Evolutionary conservation across 2,797 vertebrate genomes (phyloP).

Genomic region (Tapirus indicus): DNA sequence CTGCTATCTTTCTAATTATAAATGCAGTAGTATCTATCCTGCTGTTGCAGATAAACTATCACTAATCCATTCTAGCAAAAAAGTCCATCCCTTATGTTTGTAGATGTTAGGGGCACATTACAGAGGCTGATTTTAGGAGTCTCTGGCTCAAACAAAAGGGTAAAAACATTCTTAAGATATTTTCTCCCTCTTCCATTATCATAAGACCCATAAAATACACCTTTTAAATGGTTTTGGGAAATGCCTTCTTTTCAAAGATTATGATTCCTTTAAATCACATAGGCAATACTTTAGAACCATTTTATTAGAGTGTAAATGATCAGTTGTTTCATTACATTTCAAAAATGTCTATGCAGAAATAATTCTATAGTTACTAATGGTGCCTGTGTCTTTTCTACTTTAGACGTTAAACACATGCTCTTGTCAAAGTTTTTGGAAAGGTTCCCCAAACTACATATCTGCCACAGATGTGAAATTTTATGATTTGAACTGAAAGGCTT

Average conservation of each 20-base stretch:
- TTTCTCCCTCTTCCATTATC: slow-evolving; percentile 11
- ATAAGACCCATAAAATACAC: background rate
- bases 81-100: background rate
- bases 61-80: background rate
- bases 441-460: background rate
- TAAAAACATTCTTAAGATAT: background rate
- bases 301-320: background rate
- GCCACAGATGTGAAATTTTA: background rate
- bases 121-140: background rate
- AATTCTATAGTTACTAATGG: background rate
- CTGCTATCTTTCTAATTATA: background rate
- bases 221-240: background rate
- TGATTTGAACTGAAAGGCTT: background rate
- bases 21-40: background rate
- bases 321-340: background rate
- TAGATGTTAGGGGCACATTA: background rate
- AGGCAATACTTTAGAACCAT: background rate
- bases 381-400: background rate
- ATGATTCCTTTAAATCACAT: background rate
- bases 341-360: background rate
- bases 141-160: background rate
- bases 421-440: background rate
- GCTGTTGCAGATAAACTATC: background rate
- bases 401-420: background rate
- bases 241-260: slow-evolving; percentile 18